Percentiles rank a stretch among this genome's conserved stretches.
These are phyloP conservation scores for Brachyptera risi DNA, from an alignment of 2,888 invertebrate species.

Conservation along the genomic window DNA sequence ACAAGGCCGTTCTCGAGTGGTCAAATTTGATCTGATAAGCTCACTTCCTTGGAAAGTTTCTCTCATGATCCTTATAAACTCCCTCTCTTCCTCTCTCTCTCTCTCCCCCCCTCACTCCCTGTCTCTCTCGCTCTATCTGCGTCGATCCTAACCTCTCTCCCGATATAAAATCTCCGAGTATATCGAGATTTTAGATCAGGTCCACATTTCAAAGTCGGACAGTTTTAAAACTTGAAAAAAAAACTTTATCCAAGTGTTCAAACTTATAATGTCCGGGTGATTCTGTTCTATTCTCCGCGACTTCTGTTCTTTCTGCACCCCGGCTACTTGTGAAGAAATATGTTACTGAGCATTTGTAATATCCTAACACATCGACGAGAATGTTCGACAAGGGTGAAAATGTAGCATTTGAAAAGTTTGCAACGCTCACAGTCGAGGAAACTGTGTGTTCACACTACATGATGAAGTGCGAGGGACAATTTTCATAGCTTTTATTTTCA, in stretches of 20 bases:
- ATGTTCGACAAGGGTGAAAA: conserved; percentile 7
- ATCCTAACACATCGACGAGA: background rate
- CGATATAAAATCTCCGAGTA: conserved; percentile 4
- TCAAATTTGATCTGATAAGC: conserved; percentile 9
- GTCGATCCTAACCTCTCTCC: background rate
- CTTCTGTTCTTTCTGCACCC: background rate
- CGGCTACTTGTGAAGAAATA: conserved; percentile 10
- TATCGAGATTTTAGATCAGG: conserved; percentile 12
- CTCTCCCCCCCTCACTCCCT: background rate
- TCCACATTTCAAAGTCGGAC: conserved; percentile 11
- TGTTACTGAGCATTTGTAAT: background rate
- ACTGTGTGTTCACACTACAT: no score
- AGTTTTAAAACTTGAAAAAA: conserved; percentile 21
- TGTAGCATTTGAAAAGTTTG: background rate
- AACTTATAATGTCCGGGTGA: conserved; percentile 11
- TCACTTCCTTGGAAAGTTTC: conserved; percentile 1
- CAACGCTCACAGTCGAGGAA: no score
- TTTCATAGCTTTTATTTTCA: no score
- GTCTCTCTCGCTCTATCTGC: background rate
- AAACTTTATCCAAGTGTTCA: conserved; percentile 19
- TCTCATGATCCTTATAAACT: background rate
- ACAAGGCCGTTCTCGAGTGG: conserved; percentile 13
- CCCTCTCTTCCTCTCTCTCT: background rate
- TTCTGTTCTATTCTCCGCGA: conserved; percentile 4
- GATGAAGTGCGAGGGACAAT: no score